Base-by-base conservation (phyloP, 2,888 invertebrate genomes). In the Cecidostiba fungosa region DNA sequence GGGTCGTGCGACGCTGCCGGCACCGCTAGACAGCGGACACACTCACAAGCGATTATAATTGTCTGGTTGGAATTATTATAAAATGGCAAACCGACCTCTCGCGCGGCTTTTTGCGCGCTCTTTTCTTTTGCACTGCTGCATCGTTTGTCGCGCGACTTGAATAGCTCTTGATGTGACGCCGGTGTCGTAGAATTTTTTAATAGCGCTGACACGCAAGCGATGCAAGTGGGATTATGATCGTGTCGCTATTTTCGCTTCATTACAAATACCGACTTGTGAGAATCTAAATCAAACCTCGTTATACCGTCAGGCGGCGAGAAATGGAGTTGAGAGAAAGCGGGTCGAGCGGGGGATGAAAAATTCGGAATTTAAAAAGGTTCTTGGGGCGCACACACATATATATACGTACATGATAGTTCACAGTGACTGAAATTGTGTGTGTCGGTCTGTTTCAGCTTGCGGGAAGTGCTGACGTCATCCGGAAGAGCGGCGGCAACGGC, bases 381-480 rank as follows among this genome's bases (percentile, higher is more conserved):
- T 36, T n/a, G n/a, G n/a, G n/a, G n/a, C n/a, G n/a, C n/a, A n/a
- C n/a, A n/a, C 32, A 32, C 32, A 32, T 32, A 32, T 32, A 32
- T 32, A 32, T 32, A n/a, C 39, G 39, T 43, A 12, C 43, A 1
- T 19, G n/a, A 54, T 54, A 19, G 1, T 1, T 50, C 16, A 19
- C 5, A 19, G 19, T 50, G 19, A 19, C 19, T 50, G 50, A 19
- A 50, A 66, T 14, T 70, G 16, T 16, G 16, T 70, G 19, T n/a
- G 36, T 36, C 14, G 36, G 26, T 32, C 39, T 76, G 76, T 76
- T 76, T 54, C 54, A 76, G 76, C 10, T 76, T 76, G 76, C 76
- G 76, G 76, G 32, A 76, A 76, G 76, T 76, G 76, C 76, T 76
- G 76, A 76, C 76, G 50, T 76, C 76, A 76, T 76, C 76, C 76